Conservation (phyloP, 2,888 invertebrate genomes). For the Aphidius colemani region DNA sequence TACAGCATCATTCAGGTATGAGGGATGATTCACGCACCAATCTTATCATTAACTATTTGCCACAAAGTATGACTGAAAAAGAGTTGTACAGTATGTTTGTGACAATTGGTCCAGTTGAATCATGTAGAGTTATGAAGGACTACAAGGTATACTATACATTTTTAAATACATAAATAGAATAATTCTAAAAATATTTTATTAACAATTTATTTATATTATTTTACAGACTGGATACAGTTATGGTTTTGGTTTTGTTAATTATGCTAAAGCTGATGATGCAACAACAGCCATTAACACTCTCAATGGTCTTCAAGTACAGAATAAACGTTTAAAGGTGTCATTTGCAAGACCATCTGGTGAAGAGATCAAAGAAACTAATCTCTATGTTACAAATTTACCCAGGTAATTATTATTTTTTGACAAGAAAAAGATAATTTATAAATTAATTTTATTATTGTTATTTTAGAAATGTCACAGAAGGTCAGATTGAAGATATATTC, state of each 20-base stretch:
- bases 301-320: constrained; percentile 86
- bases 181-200: constrained; percentile 7
- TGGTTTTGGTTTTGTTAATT: constrained; percentile 96
- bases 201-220: constrained; percentile 31
- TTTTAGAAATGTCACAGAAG: constrained; percentile 74
- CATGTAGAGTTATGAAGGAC: constrained; percentile 90
- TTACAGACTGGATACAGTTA: constrained; percentile 86
- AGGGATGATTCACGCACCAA: constrained; percentile 69
- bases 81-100: constrained; percentile 88
- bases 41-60: constrained; percentile 93
- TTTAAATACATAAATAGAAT: neutral
- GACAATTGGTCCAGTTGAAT: constrained; percentile 86
- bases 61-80: constrained; percentile 90
- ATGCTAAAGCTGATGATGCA: constrained; percentile 83
- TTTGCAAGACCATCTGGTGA: constrained; percentile 90
- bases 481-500: constrained; percentile 83
- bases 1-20: constrained; percentile 45
- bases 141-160: constrained; percentile 70
- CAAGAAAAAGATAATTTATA: neutral
- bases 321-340: constrained; percentile 92
- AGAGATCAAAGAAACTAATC: constrained; percentile 90
- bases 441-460: constrained; percentile 13
- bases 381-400: constrained; percentile 92
- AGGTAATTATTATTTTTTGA: constrained; percentile 58
- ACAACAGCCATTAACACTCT: constrained; percentile 82